Percentiles rank a stretch among this genome's conserved stretches.
Evolutionary conservation across 1,140 invertebrate species (phyloP).

Genomic region (Zaprionus nigranus): DNA sequence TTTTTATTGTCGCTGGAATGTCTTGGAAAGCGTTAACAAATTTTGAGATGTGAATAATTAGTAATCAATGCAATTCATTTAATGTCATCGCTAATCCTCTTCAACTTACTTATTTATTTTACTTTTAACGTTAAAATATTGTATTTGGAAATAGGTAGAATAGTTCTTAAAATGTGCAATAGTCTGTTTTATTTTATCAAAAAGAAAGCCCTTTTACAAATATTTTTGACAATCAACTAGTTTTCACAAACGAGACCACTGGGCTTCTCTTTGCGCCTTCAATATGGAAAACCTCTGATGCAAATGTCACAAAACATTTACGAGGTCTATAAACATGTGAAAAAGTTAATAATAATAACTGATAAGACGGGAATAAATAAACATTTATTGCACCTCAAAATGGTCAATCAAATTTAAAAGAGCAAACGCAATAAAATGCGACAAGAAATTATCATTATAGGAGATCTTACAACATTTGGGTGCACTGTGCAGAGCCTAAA

Average conservation of each 20-base stretch:
- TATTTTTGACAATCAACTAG: not conserved
- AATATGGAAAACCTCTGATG: not conserved
- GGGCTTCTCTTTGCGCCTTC: not conserved
- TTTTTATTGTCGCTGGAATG: not conserved
- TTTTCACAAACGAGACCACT: not conserved
- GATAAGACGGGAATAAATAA: constrained; percentile 55
- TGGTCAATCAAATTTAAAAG: constrained; percentile 5
- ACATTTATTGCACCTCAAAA: constrained; percentile 25
- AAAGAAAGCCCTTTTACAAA: no score
- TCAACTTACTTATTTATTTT: not conserved
- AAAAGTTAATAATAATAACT: constrained; percentile 20
- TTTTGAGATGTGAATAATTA: no score
- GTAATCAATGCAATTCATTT: no score
- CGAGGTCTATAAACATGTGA: not conserved
- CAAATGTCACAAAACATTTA: not conserved
- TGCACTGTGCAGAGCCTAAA: constrained; percentile 62
- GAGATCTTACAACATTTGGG: constrained; percentile 39
- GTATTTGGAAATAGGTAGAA: no score
- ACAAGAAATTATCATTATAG: constrained; percentile 51
- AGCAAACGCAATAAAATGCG: constrained; percentile 53
- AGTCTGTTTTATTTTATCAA: no score
- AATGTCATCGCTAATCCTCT: no score
- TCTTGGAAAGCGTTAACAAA: not conserved
- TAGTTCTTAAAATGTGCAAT: no score
- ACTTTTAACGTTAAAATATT: no score